Percentiles rank a stretch among this genome's conserved stretches.
Conservation (phyloP, 1,140 invertebrate species). For the Ceratosolen solmsi region DNA sequence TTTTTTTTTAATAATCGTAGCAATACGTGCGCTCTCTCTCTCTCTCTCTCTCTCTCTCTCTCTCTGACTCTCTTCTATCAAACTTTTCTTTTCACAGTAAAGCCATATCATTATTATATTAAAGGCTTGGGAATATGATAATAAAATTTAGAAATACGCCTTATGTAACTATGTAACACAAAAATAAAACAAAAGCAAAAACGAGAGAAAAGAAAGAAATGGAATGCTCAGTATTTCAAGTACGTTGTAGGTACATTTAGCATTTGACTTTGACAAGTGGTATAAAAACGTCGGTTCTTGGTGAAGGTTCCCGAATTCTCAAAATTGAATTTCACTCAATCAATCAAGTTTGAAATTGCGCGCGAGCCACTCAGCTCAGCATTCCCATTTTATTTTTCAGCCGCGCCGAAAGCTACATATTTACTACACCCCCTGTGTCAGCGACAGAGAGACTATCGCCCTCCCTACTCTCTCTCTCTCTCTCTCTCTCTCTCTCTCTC, state of each 20-base stretch:
- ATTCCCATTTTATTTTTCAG: slow-evolving; percentile 17
- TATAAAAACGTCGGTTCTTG: slow-evolving; percentile 22
- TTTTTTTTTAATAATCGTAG: too few species aligned
- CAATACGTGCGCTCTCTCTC: too few species aligned
- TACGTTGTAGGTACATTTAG: not conserved
- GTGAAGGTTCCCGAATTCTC: slow-evolving; percentile 21
- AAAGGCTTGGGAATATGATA: not conserved
- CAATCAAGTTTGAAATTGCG: slow-evolving; percentile 33
- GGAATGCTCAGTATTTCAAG: slow-evolving; percentile 10
- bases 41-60: too few species aligned
- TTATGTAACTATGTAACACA: too few species aligned
- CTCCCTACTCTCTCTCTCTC: not conserved
- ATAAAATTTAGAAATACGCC: not conserved
- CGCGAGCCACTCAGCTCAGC: not conserved
- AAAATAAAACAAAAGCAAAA: not conserved
- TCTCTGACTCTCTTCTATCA: too few species aligned
- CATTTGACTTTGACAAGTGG: slow-evolving; percentile 32
- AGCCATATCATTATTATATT: not conserved
- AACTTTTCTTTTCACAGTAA: not conserved
- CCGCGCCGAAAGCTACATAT: slow-evolving; percentile 11
- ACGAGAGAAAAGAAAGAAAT: not conserved
- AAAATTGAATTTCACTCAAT: slow-evolving; percentile 40
- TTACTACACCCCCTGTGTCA: not conserved
- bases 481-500: not conserved
- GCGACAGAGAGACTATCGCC: not conserved